phyloP scores from a whole-genome alignment of 2,113 vertebrate species.

The Tachysurus vachellii region DNA sequence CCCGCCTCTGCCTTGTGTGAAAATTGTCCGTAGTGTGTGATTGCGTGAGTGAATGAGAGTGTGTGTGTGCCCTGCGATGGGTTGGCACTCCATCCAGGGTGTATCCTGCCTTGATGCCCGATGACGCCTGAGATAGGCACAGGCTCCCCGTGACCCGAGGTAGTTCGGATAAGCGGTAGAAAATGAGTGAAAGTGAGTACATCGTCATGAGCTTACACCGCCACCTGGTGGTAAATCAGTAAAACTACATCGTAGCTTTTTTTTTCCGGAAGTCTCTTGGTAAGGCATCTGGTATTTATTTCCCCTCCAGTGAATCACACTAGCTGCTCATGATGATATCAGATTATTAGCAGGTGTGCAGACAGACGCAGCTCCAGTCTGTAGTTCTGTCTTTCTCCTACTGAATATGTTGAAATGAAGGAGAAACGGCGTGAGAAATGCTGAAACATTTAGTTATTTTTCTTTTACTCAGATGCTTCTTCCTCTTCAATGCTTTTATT shows the following conservation, averaged over 20 bases:
- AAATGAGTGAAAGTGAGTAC: no score
- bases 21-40: no score
- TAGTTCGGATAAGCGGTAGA: no score
- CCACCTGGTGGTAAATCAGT: conserved; percentile 12
- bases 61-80: no score
- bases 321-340: neutral
- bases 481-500: neutral
- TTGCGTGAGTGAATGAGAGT: no score
- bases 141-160: no score
- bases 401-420: neutral
- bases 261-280: neutral
- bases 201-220: neutral
- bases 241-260: neutral
- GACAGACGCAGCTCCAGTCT: neutral
- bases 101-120: no score
- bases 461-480: neutral
- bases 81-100: no score
- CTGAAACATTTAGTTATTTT: neutral
- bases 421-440: neutral
- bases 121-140: no score
- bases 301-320: neutral
- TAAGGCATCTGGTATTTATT: conserved; percentile 12
- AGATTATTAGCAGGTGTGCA: conserved; percentile 3
- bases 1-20: no score
- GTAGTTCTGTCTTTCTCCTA: neutral